Conservation (phyloP, 2,797 vertebrate genomes). For the Trichosurus vulpecula region DNA sequence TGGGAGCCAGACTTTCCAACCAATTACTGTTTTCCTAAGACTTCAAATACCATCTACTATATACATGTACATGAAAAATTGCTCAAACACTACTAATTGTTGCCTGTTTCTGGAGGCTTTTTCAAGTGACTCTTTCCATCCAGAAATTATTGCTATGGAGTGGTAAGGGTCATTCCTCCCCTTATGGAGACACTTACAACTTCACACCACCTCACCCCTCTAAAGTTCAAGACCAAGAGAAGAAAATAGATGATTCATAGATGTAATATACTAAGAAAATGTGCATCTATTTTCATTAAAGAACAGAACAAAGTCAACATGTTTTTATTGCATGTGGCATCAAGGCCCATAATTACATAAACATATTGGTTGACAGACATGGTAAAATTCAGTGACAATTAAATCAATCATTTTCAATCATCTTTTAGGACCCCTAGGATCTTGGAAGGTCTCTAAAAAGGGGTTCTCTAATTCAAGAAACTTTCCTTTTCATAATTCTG, state of each 20-base stretch:
- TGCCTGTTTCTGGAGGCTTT: not conserved
- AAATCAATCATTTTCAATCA: not conserved
- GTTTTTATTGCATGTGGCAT: not conserved
- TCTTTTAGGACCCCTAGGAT: not conserved
- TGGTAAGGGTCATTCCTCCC: not conserved
- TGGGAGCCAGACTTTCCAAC: not conserved
- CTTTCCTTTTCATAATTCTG: not conserved
- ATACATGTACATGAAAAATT: not conserved
- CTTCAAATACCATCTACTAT: not conserved
- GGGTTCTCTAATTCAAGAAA: not conserved
- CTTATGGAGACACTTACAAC: not conserved
- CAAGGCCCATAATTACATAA: not conserved
- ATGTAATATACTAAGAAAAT: not conserved
- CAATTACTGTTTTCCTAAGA: not conserved
- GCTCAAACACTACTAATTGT: not conserved
- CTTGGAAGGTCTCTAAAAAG: not conserved
- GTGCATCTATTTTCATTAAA: slow-evolving; percentile 1
- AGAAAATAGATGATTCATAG: not conserved
- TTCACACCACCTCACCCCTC: not conserved
- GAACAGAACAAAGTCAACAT: not conserved
- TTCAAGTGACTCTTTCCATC: not conserved
- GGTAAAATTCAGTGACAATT: not conserved
- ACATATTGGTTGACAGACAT: not conserved
- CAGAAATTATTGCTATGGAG: not conserved
- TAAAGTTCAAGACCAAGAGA: slow-evolving; percentile 22